Evolutionary conservation across 2,113 vertebrate genomes (phyloP), one percentile per base, ranked within the genome.

Genomic region (Trichomycterus rosablanca): DNA sequence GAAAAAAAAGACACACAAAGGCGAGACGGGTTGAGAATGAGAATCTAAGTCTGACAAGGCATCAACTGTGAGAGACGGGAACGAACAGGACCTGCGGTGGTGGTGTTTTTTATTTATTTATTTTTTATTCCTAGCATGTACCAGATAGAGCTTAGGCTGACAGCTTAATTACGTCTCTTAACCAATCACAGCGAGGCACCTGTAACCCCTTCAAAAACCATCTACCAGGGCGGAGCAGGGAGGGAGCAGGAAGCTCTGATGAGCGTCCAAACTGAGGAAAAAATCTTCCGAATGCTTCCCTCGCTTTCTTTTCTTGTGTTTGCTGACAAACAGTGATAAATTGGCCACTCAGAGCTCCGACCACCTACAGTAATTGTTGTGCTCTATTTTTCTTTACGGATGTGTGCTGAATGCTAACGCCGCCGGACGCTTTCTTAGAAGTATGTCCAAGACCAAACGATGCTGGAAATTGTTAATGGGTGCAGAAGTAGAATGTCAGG

Each of bases 121-220:
- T n/a, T n/a, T 72, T 64, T 63, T 63, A 67, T 66, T 59, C 59
- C 54, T 59, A 67, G 70, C 70, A 63, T 46, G 64, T 53, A 4
- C 20, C 39, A 42, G 46, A 28, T 40, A 63, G 26, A 59, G 45
- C 42, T 43, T 48, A 40, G 46, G 63, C 64, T 72, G 70, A 63
- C 59, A 54, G 51, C 70, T 72, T 72, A 72, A 72, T 67, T 67
- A 63, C 61, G 34, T 63, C 58, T 63, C 70, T 67, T 24, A 30
- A 22, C 70, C 70, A 72, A 72, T 72, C 70, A 67, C 58, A 67
- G 42, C 19, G 9, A 19, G 42, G 48, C 44, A 32, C 43, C 22
- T 2, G 28, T 71, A 67, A 71, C 58, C 59, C 58, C 60, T 67
- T 34, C 53, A 23, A 42, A 58, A 28, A 22, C 68, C 70, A 58